Percentiles rank a stretch among this genome's conserved stretches.
Conservation (phyloP, 2,888 invertebrate genomes). For the Syrphus vitripennis region DNA sequence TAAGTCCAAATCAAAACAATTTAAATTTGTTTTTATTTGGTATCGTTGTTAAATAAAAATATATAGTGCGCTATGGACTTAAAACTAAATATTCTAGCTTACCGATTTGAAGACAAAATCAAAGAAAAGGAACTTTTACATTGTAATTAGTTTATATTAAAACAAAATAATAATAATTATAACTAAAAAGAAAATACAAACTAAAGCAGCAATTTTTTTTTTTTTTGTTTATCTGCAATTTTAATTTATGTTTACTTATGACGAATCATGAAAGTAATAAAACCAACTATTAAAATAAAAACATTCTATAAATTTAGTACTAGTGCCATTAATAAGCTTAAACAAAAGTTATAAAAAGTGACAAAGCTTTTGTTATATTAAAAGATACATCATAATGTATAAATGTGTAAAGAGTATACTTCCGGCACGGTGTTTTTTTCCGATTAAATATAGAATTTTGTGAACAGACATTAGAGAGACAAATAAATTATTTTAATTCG, state of each 20-base stretch:
- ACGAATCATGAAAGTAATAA: neutral
- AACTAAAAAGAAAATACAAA: neutral
- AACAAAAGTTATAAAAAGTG: neutral
- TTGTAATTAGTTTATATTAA: constrained; percentile 10
- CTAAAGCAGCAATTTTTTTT: neutral
- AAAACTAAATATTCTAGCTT: constrained; percentile 26
- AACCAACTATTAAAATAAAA: neutral
- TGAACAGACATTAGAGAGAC: too few relatives aligned
- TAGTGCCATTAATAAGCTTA: neutral
- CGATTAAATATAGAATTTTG: too few relatives aligned
- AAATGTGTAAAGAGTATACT: too few relatives aligned
- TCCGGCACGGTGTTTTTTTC: too few relatives aligned
- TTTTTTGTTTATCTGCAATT: neutral
- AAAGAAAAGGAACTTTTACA: constrained; percentile 42
- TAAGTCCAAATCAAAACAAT: constrained; percentile 1
- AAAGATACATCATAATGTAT: neutral
- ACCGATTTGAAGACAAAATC: constrained; percentile 26
- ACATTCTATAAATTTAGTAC: neutral
- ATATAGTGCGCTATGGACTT: constrained; percentile 36
- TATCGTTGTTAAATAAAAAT: constrained; percentile 2
- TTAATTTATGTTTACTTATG: neutral
- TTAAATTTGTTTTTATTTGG: neutral
- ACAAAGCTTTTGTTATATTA: neutral
- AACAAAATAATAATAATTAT: neutral
- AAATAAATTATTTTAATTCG: too few relatives aligned